Percentiles rank a stretch among this genome's conserved stretches.
Evolutionary conservation across 2,888 invertebrate genomes (phyloP).

Genomic region (Portevinia maculata): DNA sequence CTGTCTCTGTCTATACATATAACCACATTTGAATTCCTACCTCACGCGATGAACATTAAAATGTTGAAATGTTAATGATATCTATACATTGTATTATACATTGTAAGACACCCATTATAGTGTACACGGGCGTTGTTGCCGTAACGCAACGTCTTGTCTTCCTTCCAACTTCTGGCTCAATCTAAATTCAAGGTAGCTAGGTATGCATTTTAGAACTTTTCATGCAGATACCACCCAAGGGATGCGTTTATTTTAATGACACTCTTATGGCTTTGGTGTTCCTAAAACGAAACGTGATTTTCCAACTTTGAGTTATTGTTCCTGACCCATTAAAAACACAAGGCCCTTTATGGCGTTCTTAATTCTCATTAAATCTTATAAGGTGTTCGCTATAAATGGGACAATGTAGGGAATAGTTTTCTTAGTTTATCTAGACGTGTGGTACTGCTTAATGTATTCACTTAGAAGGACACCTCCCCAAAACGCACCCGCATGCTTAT

Average conservation of each 20-base stretch:
- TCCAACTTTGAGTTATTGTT: slow-evolving; percentile 1
- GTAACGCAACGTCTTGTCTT: slow-evolving; percentile 1
- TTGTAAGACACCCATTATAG: slow-evolving; percentile 10
- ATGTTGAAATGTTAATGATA: slow-evolving; percentile 10
- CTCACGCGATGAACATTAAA: slow-evolving; percentile 5
- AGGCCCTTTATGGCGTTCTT: not conserved
- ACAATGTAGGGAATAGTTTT: not conserved
- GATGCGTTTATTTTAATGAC: slow-evolving; percentile 44
- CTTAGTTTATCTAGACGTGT: not conserved
- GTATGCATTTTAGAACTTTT: slow-evolving; percentile 25
- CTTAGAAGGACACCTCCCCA: not conserved
- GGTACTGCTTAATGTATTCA: no score
- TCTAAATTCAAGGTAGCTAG: slow-evolving; percentile 43
- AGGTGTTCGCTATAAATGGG: not conserved
- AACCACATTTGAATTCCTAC: slow-evolving; percentile 2
- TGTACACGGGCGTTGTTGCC: slow-evolving; percentile 20
- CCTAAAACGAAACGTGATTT: slow-evolving; percentile 34
- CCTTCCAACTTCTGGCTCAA: not conserved
- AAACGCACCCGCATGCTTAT: not conserved
- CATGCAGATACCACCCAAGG: slow-evolving; percentile 27
- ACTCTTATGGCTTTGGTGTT: slow-evolving; percentile 17
- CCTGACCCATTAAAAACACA: not conserved
- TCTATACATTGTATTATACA: not conserved
- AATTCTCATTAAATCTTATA: slow-evolving; percentile 19
- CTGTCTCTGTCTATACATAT: no score